These are phyloP conservation scores for Arctia plantaginis DNA, from an alignment of 2,888 invertebrate genomes.

Conservation along the genomic window DNA sequence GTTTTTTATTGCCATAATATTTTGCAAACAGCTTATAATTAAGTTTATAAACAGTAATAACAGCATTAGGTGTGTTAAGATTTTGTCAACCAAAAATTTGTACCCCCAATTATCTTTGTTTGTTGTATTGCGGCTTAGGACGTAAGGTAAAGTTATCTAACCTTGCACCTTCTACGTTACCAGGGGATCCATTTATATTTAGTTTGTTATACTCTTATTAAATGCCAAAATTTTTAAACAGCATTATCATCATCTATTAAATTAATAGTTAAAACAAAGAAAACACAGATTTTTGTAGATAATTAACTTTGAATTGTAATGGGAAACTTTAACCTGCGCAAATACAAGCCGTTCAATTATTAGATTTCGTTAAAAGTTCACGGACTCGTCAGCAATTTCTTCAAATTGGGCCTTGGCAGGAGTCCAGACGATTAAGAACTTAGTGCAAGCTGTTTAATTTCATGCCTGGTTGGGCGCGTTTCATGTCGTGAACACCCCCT, in stretches of 20 bases:
- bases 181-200: too few species aligned
- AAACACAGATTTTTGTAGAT: not conserved
- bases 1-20: not conserved
- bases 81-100: too few species aligned
- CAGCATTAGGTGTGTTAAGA: too few species aligned
- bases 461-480: slow-evolving; percentile 70
- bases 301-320: slow-evolving; percentile 23
- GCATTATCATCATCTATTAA: too few species aligned
- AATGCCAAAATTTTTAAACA: not conserved
- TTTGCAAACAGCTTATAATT: too few species aligned
- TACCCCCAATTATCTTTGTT: too few species aligned
- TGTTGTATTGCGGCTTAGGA: too few species aligned
- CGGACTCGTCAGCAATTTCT: slow-evolving; percentile 71
- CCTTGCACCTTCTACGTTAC: too few species aligned
- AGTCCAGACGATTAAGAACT: slow-evolving; percentile 79
- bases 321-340: slow-evolving; percentile 21
- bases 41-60: too few species aligned
- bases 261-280: not conserved
- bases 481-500: slow-evolving; percentile 43
- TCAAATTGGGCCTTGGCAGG: slow-evolving; percentile 76
- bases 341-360: slow-evolving; percentile 47
- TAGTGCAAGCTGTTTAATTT: slow-evolving; percentile 82
- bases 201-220: too few species aligned
- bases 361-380: slow-evolving; percentile 43
- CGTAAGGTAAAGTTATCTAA: too few species aligned